A percentile compares a stretch with the other conserved stretches of the same genome.
These are phyloP conservation scores for Pseudochaenichthys georgianus DNA, from an alignment of 2,797 vertebrate species.

Conservation along the genomic window DNA sequence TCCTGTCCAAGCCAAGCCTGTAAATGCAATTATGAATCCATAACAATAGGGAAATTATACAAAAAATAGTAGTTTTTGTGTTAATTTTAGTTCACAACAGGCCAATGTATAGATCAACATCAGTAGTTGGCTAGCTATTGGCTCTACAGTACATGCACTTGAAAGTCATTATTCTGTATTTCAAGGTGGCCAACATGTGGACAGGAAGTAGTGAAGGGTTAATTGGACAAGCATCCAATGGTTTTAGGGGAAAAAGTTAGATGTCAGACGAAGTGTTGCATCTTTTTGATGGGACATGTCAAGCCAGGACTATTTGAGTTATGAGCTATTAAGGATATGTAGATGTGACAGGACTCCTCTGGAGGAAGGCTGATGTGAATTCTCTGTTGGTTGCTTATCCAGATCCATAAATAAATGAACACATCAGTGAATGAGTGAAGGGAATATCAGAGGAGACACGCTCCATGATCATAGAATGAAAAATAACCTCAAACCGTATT, in stretches of 20 bases:
- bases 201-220: conserved; percentile 35
- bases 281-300: conserved; percentile 77
- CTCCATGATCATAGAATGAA: conserved; percentile 68
- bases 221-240: conserved; percentile 52
- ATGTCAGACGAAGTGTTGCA: conserved; percentile 69
- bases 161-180: conserved; percentile 17
- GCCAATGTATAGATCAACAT: not conserved
- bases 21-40: conserved; percentile 17
- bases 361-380: conserved; percentile 73
- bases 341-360: conserved; percentile 84
- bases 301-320: conserved; percentile 78
- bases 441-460: conserved; percentile 76
- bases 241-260: conserved; percentile 69
- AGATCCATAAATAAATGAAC: conserved; percentile 84
- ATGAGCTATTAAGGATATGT: conserved; percentile 85
- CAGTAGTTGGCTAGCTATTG: conserved; percentile 3
- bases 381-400: conserved; percentile 75
- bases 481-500: conserved; percentile 60
- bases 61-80: not conserved
- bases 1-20: conserved; percentile 3
- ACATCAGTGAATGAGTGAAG: conserved; percentile 76
- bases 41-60: not conserved
- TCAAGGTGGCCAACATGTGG: conserved; percentile 11
- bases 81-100: not conserved
- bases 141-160: not conserved